Base-by-base conservation (phyloP, 2,797 vertebrate genomes). In the Australoheros facetus region DNA sequence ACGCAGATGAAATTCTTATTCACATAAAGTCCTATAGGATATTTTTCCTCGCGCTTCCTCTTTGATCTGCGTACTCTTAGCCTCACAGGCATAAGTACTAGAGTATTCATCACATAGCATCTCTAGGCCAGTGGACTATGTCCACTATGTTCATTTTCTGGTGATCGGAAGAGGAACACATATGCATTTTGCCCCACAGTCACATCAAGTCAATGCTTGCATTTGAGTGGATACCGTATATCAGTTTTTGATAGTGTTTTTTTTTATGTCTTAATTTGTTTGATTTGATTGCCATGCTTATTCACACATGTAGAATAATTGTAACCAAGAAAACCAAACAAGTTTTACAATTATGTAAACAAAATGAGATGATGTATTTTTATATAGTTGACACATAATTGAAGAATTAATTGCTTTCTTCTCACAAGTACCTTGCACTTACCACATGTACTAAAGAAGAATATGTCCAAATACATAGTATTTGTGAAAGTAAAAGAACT, bases 381-480 rank as follows among this genome's bases (percentile, higher is more conserved):
- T 95, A 94, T 96, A 94, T 96, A 95, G 94, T 92, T 93, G 88
- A 93, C 94, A 94, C 95, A 95, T 96, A 93, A 94, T 95, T 94
- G 89, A 93, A 88, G 64, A 87, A 95, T 88, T 84, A 88, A 86
- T 95, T 95, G 79, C 94, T 96, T 94, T 96, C 92, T 94, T 96
- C 94, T 96, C 94, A 96, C 94, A 93, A 96, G 90, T 96, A 96
- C 92, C 94, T 97, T 97, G 96, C 95, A 97, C 96, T 97, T 95
- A 85, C 95, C 94, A 96, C 94, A 95, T 95, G 94, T 97, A 97
- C 95, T 96, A 97, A 94, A 85, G 84, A 93, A 92, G 88, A 94
- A 85, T 92, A 87, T 87, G 83, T 94, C 90, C 89, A 94, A 95
- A 96, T 96, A 96, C 96, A 94, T 93, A 95, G 93, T 96, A 95